Evolutionary conservation across 2,888 invertebrate species (phyloP).

Genomic region (Megalurothrips usitatus): DNA sequence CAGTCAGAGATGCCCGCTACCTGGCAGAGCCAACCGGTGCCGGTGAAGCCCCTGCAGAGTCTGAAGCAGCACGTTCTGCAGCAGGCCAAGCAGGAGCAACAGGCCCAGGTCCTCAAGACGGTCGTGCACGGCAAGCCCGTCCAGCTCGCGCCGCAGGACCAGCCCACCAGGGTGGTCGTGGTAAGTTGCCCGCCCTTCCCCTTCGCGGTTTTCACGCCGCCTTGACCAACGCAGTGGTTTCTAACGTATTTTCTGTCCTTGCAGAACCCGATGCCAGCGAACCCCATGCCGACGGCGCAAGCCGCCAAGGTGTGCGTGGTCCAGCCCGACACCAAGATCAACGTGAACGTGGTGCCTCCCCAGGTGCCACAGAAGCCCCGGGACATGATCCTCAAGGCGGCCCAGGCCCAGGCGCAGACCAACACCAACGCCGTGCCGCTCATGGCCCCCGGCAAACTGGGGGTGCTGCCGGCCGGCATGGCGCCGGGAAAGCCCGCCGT

Average conservation of each 20-base stretch:
- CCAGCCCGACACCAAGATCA: conserved; percentile 15
- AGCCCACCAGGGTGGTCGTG: neutral
- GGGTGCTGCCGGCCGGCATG: neutral
- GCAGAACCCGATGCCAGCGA: conserved; percentile 33
- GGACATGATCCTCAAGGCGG: conserved; percentile 30
- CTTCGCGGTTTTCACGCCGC: neutral
- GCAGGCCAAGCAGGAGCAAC: conserved; percentile 35
- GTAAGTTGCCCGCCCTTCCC: neutral
- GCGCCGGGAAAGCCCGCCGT: neutral
- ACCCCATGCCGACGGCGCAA: conserved; percentile 34
- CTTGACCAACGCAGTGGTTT: neutral
- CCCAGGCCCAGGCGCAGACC: neutral
- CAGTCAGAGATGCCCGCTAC: neutral
- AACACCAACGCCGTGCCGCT: neutral
- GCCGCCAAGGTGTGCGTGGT: conserved; percentile 29
- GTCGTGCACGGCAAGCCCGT: conserved; percentile 12
- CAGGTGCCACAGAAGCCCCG: conserved; percentile 49
- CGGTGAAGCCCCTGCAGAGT: conserved; percentile 23
- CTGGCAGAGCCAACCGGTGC: neutral
- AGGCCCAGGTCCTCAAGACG: conserved; percentile 19
- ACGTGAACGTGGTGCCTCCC: conserved; percentile 29
- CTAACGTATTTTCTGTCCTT: neutral
- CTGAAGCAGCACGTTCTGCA: conserved; percentile 38
- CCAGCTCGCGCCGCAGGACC: neutral
- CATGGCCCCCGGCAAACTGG: neutral